These are phyloP conservation scores for Myiozetetes cayanensis DNA, from an alignment of 2,113 vertebrate species.

Conservation along the genomic window DNA sequence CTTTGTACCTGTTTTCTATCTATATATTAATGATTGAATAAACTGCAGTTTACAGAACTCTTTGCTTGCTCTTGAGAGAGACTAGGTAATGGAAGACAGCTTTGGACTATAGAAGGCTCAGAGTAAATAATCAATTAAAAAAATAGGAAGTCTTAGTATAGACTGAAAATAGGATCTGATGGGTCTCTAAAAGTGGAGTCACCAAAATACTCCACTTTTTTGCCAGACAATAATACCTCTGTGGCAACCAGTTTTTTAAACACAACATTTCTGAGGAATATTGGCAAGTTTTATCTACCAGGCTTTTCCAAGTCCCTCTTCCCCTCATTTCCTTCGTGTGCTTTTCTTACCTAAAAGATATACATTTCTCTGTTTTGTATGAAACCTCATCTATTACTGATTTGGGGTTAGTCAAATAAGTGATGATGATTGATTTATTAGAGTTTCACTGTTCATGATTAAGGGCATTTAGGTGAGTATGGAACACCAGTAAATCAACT, in stretches of 20 bases:
- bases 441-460: neutral
- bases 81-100: neutral
- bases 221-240: neutral
- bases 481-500: neutral
- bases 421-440: neutral
- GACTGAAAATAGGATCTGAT: neutral
- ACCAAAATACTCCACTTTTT: neutral
- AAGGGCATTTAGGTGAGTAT: neutral
- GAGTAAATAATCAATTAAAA: neutral
- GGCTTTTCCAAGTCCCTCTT: neutral
- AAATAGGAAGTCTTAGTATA: neutral
- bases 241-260: neutral
- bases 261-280: neutral
- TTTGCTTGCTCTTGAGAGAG: neutral
- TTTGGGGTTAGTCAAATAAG: neutral
- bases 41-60: neutral
- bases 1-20: neutral
- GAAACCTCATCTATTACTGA: neutral
- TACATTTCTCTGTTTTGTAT: neutral
- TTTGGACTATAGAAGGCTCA: neutral
- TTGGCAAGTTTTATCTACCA: neutral
- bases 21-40: neutral
- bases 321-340: neutral
- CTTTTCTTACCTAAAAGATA: neutral
- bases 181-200: neutral